phyloP scores from a whole-genome alignment of 2,113 vertebrate genomes.

The Tetrax tetrax region DNA sequence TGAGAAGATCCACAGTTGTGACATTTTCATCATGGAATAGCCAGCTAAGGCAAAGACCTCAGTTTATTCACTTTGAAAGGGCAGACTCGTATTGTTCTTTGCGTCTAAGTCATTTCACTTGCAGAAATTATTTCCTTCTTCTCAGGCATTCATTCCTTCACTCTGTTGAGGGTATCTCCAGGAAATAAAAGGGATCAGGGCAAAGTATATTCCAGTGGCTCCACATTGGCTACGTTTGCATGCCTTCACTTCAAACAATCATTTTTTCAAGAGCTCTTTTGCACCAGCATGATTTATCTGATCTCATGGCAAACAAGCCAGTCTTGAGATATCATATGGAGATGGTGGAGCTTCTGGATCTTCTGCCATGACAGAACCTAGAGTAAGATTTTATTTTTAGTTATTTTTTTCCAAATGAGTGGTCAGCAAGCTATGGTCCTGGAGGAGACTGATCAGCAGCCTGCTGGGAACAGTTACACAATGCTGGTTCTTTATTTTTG shows the following conservation, averaged over 20 bases:
- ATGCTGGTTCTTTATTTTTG: neutral
- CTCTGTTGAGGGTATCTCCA: neutral
- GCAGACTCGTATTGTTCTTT: neutral
- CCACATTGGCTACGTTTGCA: neutral
- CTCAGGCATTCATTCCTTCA: neutral
- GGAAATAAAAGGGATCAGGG: neutral
- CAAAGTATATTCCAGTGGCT: neutral
- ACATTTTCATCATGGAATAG: neutral
- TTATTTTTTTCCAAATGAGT: too few relatives aligned
- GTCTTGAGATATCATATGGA: neutral
- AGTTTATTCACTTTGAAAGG: neutral
- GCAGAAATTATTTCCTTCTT: neutral
- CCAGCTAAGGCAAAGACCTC: neutral
- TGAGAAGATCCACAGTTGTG: neutral
- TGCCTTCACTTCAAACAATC: neutral
- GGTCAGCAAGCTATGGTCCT: neutral
- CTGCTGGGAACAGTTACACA: neutral
- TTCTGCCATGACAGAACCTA: neutral
- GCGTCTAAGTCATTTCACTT: neutral
- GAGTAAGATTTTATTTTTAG: neutral
- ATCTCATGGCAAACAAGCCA: neutral
- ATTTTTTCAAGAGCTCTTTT: neutral
- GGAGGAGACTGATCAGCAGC: neutral
- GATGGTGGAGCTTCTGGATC: neutral
- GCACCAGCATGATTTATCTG: neutral